Percentiles rank a stretch among this genome's conserved stretches.
These are phyloP conservation scores for Sanderia malayensis DNA, from an alignment of 30 jellyfish, hydroid and myxozoan species.

Conservation along the genomic window DNA sequence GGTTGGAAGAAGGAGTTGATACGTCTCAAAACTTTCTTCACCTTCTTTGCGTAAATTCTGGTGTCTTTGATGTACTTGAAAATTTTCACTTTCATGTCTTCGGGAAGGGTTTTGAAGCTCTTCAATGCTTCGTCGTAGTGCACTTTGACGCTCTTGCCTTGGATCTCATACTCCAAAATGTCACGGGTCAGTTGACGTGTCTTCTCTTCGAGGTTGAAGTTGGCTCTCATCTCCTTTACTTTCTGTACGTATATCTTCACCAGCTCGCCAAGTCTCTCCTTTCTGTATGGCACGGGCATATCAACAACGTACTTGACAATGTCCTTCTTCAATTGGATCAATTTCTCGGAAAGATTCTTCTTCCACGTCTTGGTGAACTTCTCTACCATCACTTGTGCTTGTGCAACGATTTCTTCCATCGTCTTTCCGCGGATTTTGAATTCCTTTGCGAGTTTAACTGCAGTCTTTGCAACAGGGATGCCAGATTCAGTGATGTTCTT, in stretches of 20 bases:
- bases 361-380: slow-evolving; percentile 40
- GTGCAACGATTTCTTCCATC: slow-evolving; percentile 71
- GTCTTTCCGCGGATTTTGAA: slow-evolving; percentile 93
- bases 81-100: slow-evolving; percentile 40
- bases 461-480: slow-evolving; percentile 90
- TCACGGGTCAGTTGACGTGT: slow-evolving; percentile 32
- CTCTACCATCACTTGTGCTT: slow-evolving; percentile 21
- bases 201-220: slow-evolving; percentile 62
- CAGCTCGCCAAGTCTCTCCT: slow-evolving; percentile 75
- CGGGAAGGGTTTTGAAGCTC: slow-evolving; percentile 49
- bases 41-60: slow-evolving; percentile 42
- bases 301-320: slow-evolving; percentile 30
- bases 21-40: slow-evolving; percentile 34
- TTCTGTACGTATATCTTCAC: slow-evolving; percentile 36
- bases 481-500: slow-evolving; percentile 87
- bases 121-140: slow-evolving; percentile 48
- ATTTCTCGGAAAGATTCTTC: slow-evolving; percentile 33
- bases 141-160: slow-evolving; percentile 66
- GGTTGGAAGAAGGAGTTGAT: slow-evolving; percentile 28
- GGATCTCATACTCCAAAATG: slow-evolving; percentile 36
- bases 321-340: slow-evolving; percentile 24
- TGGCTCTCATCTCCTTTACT: slow-evolving; percentile 52
- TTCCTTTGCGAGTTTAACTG: slow-evolving; percentile 79
- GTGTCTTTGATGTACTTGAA: slow-evolving; percentile 45
- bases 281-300: slow-evolving; percentile 82